Evolutionary conservation across 2,113 vertebrate species (phyloP).

Genomic region (Elachura formosa): DNA sequence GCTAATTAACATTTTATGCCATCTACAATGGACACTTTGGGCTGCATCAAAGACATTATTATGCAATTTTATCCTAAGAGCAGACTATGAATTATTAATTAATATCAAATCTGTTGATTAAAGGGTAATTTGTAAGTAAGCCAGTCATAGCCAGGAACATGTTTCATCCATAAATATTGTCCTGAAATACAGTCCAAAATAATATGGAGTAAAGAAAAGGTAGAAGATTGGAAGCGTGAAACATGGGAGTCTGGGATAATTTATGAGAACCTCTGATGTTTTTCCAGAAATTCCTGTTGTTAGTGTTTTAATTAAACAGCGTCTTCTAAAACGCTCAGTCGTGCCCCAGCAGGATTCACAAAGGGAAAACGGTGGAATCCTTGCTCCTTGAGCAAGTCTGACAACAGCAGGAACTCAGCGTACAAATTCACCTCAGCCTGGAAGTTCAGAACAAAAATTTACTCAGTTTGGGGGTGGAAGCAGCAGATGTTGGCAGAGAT

Average conservation of each 20-base stretch:
- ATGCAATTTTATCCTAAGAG: conserved; percentile 69
- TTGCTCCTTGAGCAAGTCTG: background rate
- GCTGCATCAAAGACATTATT: conserved; percentile 69
- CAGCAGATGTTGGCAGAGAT: background rate
- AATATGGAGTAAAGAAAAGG: background rate
- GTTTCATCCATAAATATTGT: conserved; percentile 22
- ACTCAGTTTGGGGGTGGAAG: background rate
- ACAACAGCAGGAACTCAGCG: background rate
- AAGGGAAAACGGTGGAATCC: background rate
- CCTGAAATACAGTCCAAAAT: conserved; percentile 5
- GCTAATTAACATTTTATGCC: conserved; percentile 74
- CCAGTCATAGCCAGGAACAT: conserved; percentile 26
- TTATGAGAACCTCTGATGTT: conserved; percentile 23
- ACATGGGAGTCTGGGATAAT: background rate
- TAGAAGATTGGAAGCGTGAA: background rate
- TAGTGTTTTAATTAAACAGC: conserved; percentile 23
- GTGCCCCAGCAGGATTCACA: background rate
- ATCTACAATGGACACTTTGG: conserved; percentile 70
- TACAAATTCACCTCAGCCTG: background rate
- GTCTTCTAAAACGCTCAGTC: background rate
- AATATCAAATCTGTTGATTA: conserved; percentile 76
- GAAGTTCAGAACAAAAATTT: background rate
- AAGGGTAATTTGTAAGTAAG: conserved; percentile 70
- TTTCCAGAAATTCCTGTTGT: conserved; percentile 48
- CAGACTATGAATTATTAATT: conserved; percentile 77